Base-by-base conservation (phyloP, 2,113 vertebrate species). In the Nothoprocta perdicaria region DNA sequence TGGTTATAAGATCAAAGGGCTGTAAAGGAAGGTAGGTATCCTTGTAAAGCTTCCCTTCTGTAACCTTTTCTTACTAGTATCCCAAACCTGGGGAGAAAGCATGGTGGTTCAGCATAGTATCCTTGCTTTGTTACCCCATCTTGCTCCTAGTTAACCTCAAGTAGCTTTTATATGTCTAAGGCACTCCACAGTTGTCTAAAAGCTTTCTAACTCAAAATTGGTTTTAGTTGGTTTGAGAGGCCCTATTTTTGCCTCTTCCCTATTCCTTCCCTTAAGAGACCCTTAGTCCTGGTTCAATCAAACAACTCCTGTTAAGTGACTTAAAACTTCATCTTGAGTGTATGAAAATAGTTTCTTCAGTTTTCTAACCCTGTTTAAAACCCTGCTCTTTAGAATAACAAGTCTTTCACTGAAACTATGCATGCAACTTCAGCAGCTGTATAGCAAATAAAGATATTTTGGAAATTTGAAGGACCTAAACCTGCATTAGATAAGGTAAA, bases 391-490 rank as follows among this genome's bases (percentile, higher is more conserved):
- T 29, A 58, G 87, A 84, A 27, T 63, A 48, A 61, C 23, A 18
- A 26, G 45, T 33, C 14, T 57, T 35, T 65, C 89, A 22, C 21
- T 46, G 45, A 46, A 18, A 63, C 50, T 19, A 62, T 6, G 40
- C 35, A 12, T 72, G 33, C 33, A 74, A 1, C 72, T 87, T 83
- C 38, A 86, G 62, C 80, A 81, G 48, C 66, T 88, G 33, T 86
- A 19, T 75, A 75, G 31, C 29, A 60, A 33, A 52, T 31, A 92
- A 89, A 40, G 76, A 33, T 41, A 18, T 6, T 5, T 76, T 45
- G 45, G 17, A n/a, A 76, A 58, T 76, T 65, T 88, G 71, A 86
- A 86, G 78, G 53, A 86, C 24, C 66, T 79, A 45, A 91, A 91
- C 62, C 65, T 78, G 43, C 68, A 84, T 53, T 24, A 62, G 61